Evolutionary conservation across 2,888 invertebrate genomes (phyloP).

Genomic region (Synanthedon vespiformis): DNA sequence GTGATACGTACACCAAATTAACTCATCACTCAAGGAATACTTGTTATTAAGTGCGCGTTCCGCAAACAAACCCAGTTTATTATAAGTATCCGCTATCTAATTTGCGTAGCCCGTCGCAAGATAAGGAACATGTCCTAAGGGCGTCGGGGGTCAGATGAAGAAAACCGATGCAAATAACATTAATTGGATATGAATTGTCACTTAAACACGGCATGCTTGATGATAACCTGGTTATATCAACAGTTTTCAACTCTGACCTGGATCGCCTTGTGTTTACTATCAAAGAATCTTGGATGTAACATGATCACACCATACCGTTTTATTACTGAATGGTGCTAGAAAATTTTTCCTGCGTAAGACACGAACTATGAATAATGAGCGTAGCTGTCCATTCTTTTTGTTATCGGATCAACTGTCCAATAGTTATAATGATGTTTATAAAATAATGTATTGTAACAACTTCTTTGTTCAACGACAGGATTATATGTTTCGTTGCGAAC

Average conservation of each 20-base stretch:
- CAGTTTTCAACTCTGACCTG: background rate
- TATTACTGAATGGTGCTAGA: too few species aligned
- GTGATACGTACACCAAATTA: slow-evolving; percentile 7
- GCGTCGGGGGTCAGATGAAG: slow-evolving; percentile 49
- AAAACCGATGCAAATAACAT: slow-evolving; percentile 38
- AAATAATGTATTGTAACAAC: slow-evolving; percentile 33
- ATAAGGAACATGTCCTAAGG: slow-evolving; percentile 45
- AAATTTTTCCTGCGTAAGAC: background rate
- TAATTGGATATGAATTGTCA: slow-evolving; percentile 41
- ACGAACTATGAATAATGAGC: background rate
- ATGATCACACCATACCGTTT: too few species aligned
- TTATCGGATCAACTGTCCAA: slow-evolving; percentile 35
- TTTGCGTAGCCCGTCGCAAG: slow-evolving; percentile 46
- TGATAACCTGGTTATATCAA: slow-evolving; percentile 46
- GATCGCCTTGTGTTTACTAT: too few species aligned
- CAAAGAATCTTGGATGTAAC: too few species aligned
- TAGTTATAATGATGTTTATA: slow-evolving; percentile 51
- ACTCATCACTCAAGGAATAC: slow-evolving; percentile 34
- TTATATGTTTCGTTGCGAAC: slow-evolving; percentile 4
- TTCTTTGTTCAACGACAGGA: slow-evolving; percentile 15
- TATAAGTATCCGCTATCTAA: slow-evolving; percentile 52
- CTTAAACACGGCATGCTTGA: slow-evolving; percentile 42
- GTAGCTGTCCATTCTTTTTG: slow-evolving; percentile 19
- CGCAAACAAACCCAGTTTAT: slow-evolving; percentile 61
- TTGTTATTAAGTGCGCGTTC: slow-evolving; percentile 45